Base-by-base conservation (phyloP, 2,113 vertebrate genomes). In the Caranx melampygus region DNA sequence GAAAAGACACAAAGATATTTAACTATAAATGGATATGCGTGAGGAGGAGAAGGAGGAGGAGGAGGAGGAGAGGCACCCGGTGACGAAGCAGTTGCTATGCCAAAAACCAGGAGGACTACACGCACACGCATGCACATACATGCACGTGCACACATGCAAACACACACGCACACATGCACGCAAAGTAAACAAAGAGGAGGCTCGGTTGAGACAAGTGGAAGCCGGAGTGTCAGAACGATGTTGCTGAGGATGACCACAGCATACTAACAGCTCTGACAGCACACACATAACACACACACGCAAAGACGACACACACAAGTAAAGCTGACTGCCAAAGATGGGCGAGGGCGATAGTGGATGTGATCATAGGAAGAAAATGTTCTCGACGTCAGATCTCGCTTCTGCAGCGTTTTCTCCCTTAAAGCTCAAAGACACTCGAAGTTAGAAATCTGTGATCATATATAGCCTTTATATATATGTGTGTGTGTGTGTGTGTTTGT, bases 11-110 rank as follows among this genome's bases (percentile, higher is more conserved):
- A 81, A 74, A 75, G 74, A 82, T 67, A 72, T 78, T 77, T 69
- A 74, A 89, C 78, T 81, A 79, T 65, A 79, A 69, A 87, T 79
- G 75, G 75, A 76, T 71, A 63, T 58, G 45, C 0, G 51, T 3
- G 67, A 40, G 40, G 62, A 58, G 61, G 61, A 60, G 44, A 49
- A 81, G 78, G 70, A 26, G 26, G 26, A 26, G 26, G 26, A 26
- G 26, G 26, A 26, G 26, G 26, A 26, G 78, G 83, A 75, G 74
- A 82, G 79, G 74, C 66, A 16, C 35, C 69, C 73, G 5, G 83
- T 85, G 88, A 92, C 78, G 37, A 83, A 86, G 81, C 83, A 87
- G 92, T 91, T 93, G 89, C 90, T 90, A 90, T 92, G 92, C 90
- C 84, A 88, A 88, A 86, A 72, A 74, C 26, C 37, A 72, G 78